Conservation (phyloP, 2,113 vertebrate species). For the Saguinus midas region DNA sequence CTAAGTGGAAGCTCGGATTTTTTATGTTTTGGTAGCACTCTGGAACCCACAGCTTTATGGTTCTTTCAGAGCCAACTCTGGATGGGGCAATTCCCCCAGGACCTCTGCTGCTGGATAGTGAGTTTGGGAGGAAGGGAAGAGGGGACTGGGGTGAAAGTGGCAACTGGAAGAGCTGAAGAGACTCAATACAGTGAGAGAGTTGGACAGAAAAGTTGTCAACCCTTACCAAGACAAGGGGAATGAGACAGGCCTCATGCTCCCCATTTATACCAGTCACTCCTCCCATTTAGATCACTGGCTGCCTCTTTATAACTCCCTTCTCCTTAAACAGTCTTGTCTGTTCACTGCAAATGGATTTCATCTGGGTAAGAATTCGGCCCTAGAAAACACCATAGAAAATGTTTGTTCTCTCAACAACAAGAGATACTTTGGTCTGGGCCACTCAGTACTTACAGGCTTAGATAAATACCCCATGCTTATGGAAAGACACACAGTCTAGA, state of each 20-base stretch:
- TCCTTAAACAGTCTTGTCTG: not conserved
- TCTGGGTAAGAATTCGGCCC: not conserved
- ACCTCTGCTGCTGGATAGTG: not conserved
- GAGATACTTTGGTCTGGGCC: not conserved
- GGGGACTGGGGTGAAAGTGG: not conserved
- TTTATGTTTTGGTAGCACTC: not conserved
- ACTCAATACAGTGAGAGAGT: not conserved
- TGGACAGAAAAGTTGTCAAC: not conserved
- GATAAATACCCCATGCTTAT: not conserved
- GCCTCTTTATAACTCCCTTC: not conserved
- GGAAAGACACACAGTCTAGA: not conserved
- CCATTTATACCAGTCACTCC: not conserved
- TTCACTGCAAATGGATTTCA: not conserved
- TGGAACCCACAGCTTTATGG: not conserved
- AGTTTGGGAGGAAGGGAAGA: not conserved
- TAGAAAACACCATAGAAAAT: not conserved
- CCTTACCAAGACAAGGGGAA: not conserved
- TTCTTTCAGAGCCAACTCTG: not conserved
- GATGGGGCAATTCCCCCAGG: rapidly evolving
- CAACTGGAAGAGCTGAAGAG: not conserved
- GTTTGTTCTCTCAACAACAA: not conserved
- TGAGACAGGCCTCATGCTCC: not conserved
- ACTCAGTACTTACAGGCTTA: not conserved
- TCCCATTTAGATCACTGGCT: not conserved
- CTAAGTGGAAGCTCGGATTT: not conserved